These are phyloP conservation scores for Meandrusa payeni DNA, from an alignment of 2,888 invertebrate genomes.

Conservation along the genomic window DNA sequence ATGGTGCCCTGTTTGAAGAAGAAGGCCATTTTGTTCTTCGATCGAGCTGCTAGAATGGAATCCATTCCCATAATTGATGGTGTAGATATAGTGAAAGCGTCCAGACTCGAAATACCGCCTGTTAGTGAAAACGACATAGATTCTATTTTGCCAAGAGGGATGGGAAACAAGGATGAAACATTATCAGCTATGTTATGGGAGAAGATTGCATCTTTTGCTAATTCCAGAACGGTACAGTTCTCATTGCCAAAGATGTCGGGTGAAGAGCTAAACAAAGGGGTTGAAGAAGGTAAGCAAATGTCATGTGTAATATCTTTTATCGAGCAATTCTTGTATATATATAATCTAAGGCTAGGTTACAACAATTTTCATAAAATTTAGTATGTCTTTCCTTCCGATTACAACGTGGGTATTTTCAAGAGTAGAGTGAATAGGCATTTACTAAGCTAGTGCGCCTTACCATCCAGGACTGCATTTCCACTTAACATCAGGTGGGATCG, in stretches of 20 bases:
- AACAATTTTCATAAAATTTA: too few species aligned
- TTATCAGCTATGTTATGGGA: slow-evolving; percentile 86
- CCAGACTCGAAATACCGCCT: slow-evolving; percentile 64
- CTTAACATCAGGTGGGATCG: too few species aligned
- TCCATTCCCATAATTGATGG: slow-evolving; percentile 82
- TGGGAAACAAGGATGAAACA: slow-evolving; percentile 84
- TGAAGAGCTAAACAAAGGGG: slow-evolving; percentile 84
- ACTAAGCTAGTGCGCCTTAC: too few species aligned
- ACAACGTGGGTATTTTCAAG: too few species aligned
- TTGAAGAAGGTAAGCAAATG: slow-evolving; percentile 88
- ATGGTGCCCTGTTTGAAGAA: slow-evolving; percentile 89
- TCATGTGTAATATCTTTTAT: too few species aligned
- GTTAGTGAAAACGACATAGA: slow-evolving; percentile 86
- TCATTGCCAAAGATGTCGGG: slow-evolving; percentile 87
- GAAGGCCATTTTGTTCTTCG: slow-evolving; percentile 89
- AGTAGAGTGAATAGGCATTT: too few species aligned
- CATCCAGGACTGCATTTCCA: too few species aligned
- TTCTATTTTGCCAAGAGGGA: slow-evolving; percentile 83
- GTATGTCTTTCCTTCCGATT: too few species aligned
- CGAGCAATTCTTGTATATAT: too few species aligned
- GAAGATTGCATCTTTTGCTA: slow-evolving; percentile 85
- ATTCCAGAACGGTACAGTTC: slow-evolving; percentile 88
- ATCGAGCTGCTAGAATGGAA: slow-evolving; percentile 87
- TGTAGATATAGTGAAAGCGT: slow-evolving; percentile 82
- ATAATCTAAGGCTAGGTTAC: too few species aligned